A percentile compares a stretch with the other conserved stretches of the same genome.
These are phyloP conservation scores for Noctua pronuba DNA, from an alignment of 2,888 invertebrate genomes.

Conservation along the genomic window DNA sequence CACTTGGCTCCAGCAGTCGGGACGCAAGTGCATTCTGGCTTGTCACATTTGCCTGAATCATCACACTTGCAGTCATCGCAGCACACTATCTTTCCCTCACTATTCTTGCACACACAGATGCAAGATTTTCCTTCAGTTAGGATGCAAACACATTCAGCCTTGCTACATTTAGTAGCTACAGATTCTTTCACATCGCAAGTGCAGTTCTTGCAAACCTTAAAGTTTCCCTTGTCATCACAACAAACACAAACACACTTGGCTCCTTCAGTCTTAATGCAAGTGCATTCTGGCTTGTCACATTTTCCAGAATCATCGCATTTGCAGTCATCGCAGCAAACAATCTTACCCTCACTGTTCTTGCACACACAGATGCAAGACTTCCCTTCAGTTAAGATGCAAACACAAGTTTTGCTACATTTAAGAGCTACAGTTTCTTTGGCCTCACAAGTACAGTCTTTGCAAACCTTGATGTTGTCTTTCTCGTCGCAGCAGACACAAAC, in stretches of 20 bases:
- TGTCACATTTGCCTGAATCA: slow-evolving; percentile 27
- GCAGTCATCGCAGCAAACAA: slow-evolving; percentile 64
- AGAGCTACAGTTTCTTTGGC: not conserved
- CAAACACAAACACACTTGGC: slow-evolving; percentile 53
- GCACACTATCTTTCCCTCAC: slow-evolving; percentile 28
- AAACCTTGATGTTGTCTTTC: slow-evolving; percentile 23
- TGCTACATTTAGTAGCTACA: slow-evolving; percentile 43
- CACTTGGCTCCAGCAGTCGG: slow-evolving; percentile 58
- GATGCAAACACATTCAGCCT: slow-evolving; percentile 68
- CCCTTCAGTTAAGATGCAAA: slow-evolving; percentile 68
- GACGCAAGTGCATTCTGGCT: slow-evolving; percentile 60
- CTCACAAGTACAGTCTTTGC: slow-evolving; percentile 62
- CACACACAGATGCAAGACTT: slow-evolving; percentile 52
- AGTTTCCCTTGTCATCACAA: slow-evolving; percentile 31
- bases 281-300: slow-evolving; percentile 15
- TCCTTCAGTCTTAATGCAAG: slow-evolving; percentile 62
- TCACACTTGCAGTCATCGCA: slow-evolving; percentile 49
- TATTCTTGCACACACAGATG: slow-evolving; percentile 53
- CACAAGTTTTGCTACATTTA: slow-evolving; percentile 26
- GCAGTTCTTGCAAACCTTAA: slow-evolving; percentile 46
- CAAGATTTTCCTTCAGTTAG: slow-evolving; percentile 56
- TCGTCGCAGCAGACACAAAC: slow-evolving; percentile 65
- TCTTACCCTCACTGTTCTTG: slow-evolving; percentile 21
- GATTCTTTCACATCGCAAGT: slow-evolving; percentile 4
- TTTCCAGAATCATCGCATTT: slow-evolving; percentile 50